These are phyloP conservation scores for Nymphicus hollandicus DNA, from an alignment of 2,113 vertebrate genomes.

Conservation along the genomic window DNA sequence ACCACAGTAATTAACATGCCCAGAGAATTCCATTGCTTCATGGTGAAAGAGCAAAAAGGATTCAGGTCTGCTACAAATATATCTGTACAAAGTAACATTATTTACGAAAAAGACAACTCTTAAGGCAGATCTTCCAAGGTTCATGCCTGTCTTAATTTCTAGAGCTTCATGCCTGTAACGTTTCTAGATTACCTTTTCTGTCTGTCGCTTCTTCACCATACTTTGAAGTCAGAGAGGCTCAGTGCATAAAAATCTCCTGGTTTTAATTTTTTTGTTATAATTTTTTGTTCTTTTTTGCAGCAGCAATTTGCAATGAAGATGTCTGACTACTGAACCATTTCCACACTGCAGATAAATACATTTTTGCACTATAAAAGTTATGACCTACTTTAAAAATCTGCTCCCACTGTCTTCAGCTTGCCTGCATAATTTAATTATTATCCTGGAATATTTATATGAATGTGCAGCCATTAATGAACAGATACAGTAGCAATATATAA, in stretches of 20 bases:
- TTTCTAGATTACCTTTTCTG: not conserved
- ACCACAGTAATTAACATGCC: not conserved
- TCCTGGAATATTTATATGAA: not conserved
- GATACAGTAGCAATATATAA: not conserved
- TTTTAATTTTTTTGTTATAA: not conserved
- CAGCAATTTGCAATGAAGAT: not conserved
- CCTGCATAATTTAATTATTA: not conserved
- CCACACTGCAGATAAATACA: not conserved
- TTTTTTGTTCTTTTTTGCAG: not conserved
- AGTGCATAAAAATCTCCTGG: not conserved
- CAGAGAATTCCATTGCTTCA: not conserved
- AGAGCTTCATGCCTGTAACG: not conserved
- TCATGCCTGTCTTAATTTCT: not conserved
- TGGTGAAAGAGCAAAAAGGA: not conserved
- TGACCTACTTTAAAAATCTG: not conserved
- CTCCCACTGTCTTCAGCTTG: not conserved
- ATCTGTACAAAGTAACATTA: not conserved
- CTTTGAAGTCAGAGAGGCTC: not conserved
- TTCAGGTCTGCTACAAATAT: not conserved
- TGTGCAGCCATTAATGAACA: not conserved
- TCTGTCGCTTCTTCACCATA: not conserved
- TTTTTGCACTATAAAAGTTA: not conserved
- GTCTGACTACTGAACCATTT: not conserved
- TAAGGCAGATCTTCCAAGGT: not conserved
- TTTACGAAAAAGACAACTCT: not conserved